Conservation (phyloP, 2,797 vertebrate species). For the Syngnathus rostellatus region DNA sequence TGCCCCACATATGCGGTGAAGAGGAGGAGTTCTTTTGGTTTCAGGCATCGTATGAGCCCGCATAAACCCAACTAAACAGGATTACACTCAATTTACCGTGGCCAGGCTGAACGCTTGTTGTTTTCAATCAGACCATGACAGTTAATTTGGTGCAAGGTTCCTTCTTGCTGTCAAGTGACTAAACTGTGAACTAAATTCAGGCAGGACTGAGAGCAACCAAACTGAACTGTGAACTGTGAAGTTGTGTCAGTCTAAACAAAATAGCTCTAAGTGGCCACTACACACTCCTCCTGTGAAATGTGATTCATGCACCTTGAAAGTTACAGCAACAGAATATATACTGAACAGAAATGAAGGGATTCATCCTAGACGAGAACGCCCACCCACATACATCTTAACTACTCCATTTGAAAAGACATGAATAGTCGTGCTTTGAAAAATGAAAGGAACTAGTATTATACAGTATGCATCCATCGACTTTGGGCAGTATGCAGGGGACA, state of each 20-base stretch:
- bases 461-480: too few species aligned
- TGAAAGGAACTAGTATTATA: not conserved
- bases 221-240: conserved; percentile 11
- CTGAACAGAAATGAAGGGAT: not conserved
- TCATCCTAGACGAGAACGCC: not conserved
- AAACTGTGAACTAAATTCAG: not conserved
- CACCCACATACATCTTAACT: not conserved
- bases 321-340: not conserved
- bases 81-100: conserved; percentile 10
- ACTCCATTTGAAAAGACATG: not conserved
- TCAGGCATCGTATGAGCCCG: not conserved
- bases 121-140: conserved; percentile 13
- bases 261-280: not conserved
- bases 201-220: not conserved
- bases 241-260: conserved; percentile 8
- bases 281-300: not conserved
- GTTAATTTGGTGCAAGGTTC: conserved; percentile 2
- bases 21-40: conserved; percentile 5
- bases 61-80: conserved; percentile 6
- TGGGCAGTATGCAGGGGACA: too few species aligned
- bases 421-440: not conserved
- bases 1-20: not conserved
- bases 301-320: not conserved
- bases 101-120: conserved; percentile 5
- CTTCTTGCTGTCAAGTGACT: not conserved